Evolutionary conservation across 2,888 invertebrate species (phyloP).

Genomic region (Ophioninae sp.): DNA sequence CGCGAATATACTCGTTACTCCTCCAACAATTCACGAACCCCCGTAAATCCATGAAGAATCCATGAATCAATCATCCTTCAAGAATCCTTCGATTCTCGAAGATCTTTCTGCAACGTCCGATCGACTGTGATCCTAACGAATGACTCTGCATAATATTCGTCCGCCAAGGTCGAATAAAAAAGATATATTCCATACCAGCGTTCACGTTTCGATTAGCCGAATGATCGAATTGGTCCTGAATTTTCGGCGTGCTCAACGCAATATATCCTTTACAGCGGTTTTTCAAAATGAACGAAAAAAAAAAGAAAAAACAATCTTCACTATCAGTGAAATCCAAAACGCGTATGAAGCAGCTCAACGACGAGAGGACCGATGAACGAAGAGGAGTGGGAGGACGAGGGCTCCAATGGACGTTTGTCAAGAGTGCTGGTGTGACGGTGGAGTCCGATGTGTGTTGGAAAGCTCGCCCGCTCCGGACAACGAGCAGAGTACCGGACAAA

Average conservation of each 20-base stretch:
- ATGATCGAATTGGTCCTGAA: background rate
- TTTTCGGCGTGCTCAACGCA: background rate
- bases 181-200: background rate
- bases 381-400: background rate
- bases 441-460: constrained; percentile 38
- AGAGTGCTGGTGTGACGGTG: constrained; percentile 24
- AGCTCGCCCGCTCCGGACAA: constrained; percentile 51
- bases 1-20: too few species aligned
- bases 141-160: too few species aligned
- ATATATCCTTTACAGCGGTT: background rate
- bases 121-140: too few species aligned
- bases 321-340: background rate
- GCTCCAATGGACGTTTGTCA: constrained; percentile 62
- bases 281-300: background rate
- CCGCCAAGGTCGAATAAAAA: background rate
- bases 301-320: background rate
- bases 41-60: background rate
- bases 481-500: constrained; percentile 61
- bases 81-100: too few species aligned
- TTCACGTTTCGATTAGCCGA: background rate
- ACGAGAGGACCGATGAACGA: background rate
- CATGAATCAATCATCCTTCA: background rate
- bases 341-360: background rate
- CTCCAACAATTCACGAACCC: background rate
- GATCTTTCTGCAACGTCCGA: too few species aligned